These are phyloP conservation scores for Siphamia tubifer DNA, from an alignment of 2,113 vertebrate species.

Conservation along the genomic window DNA sequence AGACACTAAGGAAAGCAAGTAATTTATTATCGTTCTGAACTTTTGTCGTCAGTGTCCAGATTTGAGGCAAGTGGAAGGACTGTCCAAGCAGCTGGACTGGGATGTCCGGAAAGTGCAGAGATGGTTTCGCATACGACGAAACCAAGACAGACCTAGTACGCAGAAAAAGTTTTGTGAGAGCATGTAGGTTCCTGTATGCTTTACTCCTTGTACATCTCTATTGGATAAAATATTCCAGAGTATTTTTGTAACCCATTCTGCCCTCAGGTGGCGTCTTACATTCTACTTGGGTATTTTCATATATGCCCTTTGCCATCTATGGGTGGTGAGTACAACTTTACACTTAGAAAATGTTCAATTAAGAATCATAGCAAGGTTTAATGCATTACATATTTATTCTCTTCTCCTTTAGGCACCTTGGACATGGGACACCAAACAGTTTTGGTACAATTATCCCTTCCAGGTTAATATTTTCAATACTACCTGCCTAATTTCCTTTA, in stretches of 20 bases:
- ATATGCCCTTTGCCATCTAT: constrained; percentile 88
- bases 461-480: constrained; percentile 79
- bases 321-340: constrained; percentile 86
- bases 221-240: background rate
- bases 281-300: constrained; percentile 91
- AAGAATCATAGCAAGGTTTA: background rate
- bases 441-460: constrained; percentile 91
- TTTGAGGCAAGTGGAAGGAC: constrained; percentile 87
- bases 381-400: background rate
- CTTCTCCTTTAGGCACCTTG: constrained; percentile 83
- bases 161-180: constrained; percentile 92
- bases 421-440: constrained; percentile 91
- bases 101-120: constrained; percentile 91
- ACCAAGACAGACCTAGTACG: constrained; percentile 90
- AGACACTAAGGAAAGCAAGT: background rate
- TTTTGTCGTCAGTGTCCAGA: constrained; percentile 83
- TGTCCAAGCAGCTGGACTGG: constrained; percentile 96
- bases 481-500: background rate
- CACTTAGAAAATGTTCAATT: too few species aligned
- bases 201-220: background rate
- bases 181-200: constrained; percentile 83
- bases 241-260: background rate
- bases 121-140: constrained; percentile 93
- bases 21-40: background rate
- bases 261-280: constrained; percentile 91